Base-by-base conservation (phyloP, 2,888 invertebrate species). In the Drosophila limbata region DNA sequence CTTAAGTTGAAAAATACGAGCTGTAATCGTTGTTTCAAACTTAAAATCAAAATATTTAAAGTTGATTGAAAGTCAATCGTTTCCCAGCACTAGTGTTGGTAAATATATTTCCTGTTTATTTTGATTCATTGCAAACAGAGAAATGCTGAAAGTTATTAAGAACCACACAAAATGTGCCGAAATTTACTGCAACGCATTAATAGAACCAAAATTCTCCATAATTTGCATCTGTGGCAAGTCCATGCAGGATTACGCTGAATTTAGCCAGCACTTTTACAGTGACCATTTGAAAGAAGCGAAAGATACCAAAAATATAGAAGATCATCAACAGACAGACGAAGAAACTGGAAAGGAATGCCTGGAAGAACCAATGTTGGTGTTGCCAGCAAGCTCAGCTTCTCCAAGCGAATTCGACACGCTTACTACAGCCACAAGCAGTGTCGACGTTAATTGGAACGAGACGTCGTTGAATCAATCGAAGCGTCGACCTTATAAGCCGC, bases 121-220 rank as follows among this genome's bases (percentile, higher is more conserved):
- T 55, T 57, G 28, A 15, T 67, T 33, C 11, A 25, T 3, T 11
- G 13, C 9, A 48, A 40, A 15, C 37, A 1, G 10, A 11, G 19
- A 51, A 55, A 74, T 71, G 66, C 37, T 77, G 2, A 55, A 71
- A 51, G 40, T 25, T 45, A 5, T 45, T 31, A 61, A 53, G 25
- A 64, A 66, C 5, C 67, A 62, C n/a, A 68, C 68, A 8, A 86
- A 83, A 76, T 84, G 87, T 64, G 87, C 78, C 9, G 87, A 87
- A 77, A 87, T 87, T 40, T 69, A 73, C 40, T 87, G 74, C 56
- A 60, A 70, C 13, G 48, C 53, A 4, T 47, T 69, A 0, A 57
- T 45, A 11, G 74, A 68, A 1, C 52, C 74, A 0, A 63, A 50
- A 11, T 87, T 81, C 39, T 52, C 66, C 1, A 87, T 87, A 15